Conservation (phyloP, 2,113 vertebrate genomes). For the Ploceus nigricollis region DNA sequence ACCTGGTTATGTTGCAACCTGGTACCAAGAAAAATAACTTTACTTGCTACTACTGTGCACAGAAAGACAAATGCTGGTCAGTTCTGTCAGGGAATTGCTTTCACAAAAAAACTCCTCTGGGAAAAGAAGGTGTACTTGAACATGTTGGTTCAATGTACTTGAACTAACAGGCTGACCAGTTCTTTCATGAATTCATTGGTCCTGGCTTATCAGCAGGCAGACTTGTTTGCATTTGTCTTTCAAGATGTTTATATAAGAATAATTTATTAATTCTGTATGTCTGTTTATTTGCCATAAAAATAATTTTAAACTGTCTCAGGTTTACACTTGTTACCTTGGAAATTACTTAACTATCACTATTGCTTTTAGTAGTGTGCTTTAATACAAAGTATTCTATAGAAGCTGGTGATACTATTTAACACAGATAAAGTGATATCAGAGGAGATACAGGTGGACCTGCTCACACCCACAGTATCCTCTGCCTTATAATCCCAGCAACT, state of each 20-base stretch:
- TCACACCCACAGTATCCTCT: not conserved
- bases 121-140: not conserved
- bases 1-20: not conserved
- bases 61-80: not conserved
- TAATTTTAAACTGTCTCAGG: not conserved
- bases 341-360: not conserved
- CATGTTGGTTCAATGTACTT: not conserved
- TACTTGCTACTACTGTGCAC: rapidly evolving
- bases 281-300: not conserved
- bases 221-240: not conserved
- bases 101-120: not conserved
- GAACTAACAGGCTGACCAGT: not conserved
- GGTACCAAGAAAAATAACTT: not conserved
- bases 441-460: not conserved
- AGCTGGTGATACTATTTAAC: not conserved
- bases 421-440: not conserved
- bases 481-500: not conserved
- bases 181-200: not conserved
- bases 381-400: not conserved
- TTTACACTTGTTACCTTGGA: not conserved
- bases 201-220: not conserved
- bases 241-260: not conserved
- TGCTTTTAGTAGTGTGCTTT: not conserved
- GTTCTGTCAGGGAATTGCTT: not conserved
- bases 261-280: not conserved